A percentile compares a stretch with the other conserved stretches of the same genome.
phyloP scores from a whole-genome alignment of 2,113 vertebrate genomes.

The Phaetusa simplex region DNA sequence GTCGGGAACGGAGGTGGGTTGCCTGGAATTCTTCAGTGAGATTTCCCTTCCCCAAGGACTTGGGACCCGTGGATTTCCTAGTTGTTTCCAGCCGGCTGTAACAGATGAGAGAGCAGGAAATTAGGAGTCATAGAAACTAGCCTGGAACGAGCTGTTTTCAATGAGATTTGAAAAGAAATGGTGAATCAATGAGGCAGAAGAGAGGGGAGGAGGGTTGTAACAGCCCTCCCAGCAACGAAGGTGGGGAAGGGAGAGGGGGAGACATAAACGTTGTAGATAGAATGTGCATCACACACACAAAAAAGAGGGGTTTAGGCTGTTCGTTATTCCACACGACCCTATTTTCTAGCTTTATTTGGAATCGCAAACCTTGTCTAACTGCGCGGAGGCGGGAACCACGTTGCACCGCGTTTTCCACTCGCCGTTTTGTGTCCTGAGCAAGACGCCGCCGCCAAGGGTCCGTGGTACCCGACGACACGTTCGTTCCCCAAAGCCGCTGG shows the following conservation, averaged over 20 bases:
- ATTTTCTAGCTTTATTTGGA: not conserved
- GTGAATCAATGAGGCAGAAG: not conserved
- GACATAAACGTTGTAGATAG: not conserved
- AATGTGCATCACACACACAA: not conserved
- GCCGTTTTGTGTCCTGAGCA: not conserved
- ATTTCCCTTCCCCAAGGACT: not conserved
- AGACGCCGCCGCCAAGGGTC: not conserved
- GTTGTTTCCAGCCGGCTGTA: not conserved
- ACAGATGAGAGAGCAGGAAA: not conserved
- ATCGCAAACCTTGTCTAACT: not conserved
- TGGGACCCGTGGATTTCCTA: not conserved
- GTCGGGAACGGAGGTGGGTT: not conserved
- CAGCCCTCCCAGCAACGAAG: not conserved
- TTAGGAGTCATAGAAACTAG: not conserved
- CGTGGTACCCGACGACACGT: not conserved
- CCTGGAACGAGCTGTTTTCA: not conserved
- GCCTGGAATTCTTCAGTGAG: not conserved
- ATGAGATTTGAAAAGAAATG: not conserved
- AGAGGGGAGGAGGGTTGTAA: not conserved
- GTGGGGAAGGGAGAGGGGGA: no score
- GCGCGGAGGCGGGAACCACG: not conserved
- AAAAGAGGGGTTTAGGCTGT: not conserved
- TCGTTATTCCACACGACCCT: rapidly evolving
- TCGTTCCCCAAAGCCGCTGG: not conserved
- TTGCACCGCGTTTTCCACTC: no score